Percentiles rank a stretch among this genome's conserved stretches.
phyloP scores from a whole-genome alignment of 2,888 invertebrate genomes.

The Pseudoips prasinana region DNA sequence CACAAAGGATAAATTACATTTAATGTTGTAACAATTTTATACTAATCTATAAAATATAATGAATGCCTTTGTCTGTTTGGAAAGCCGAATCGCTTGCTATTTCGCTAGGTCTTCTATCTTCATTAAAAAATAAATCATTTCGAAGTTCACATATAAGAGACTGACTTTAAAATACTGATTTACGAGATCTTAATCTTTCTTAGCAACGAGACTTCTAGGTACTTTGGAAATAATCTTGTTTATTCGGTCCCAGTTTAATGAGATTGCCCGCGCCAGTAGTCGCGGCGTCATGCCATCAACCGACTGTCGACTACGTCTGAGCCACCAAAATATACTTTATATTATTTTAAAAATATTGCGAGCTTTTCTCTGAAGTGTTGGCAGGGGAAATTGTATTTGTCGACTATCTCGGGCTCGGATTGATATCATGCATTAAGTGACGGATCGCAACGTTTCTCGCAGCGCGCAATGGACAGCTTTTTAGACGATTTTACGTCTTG shows the following conservation, averaged over 20 bases:
- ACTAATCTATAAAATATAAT: no score
- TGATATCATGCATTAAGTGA: slow-evolving; percentile 23
- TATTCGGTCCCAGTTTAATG: slow-evolving; percentile 46
- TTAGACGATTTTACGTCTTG: slow-evolving; percentile 7
- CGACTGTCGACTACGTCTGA: slow-evolving; percentile 14
- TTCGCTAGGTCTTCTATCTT: no score
- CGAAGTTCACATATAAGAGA: slow-evolving; percentile 34
- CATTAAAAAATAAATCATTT: slow-evolving; percentile 30
- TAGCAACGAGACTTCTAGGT: slow-evolving; percentile 26
- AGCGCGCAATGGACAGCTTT: neutral
- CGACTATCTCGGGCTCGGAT: slow-evolving; percentile 10
- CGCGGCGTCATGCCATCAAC: slow-evolving; percentile 22
- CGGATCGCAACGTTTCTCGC: slow-evolving; percentile 6
- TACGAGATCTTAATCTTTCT: slow-evolving; percentile 37
- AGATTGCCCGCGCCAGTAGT: slow-evolving; percentile 40
- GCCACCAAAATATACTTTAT: slow-evolving; percentile 21
- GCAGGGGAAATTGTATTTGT: slow-evolving; percentile 9
- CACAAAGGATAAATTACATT: no score
- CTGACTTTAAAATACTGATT: slow-evolving; percentile 42
- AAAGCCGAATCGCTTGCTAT: no score
- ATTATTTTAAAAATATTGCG: slow-evolving; percentile 20
- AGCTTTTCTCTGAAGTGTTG: slow-evolving; percentile 7
- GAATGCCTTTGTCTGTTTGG: no score
- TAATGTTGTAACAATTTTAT: no score
- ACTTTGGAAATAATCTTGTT: slow-evolving; percentile 45